Evolutionary conservation across 2,888 invertebrate genomes (phyloP), one percentile per base, ranked within the genome.

Genomic region (Mechanitis messenoides): DNA sequence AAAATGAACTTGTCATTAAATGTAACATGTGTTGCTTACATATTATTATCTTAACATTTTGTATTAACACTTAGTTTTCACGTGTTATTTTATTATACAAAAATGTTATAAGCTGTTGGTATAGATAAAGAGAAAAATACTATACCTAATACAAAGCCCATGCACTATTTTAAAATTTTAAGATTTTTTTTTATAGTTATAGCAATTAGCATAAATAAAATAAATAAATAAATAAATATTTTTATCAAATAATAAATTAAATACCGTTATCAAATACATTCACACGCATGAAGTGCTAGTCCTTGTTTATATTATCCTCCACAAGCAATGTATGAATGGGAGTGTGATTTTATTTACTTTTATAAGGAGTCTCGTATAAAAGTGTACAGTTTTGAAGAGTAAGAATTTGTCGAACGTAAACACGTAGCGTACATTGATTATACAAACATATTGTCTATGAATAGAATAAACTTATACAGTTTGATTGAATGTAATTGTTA

Each of bases 291-390:
- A 35, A 20, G n/a, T 55, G 20, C 50, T 31, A 35, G 31, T 5
- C 20, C 12, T 56, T 66, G 56, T 66, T 67, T 69, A 66, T 67
- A 69, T 68, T 68, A 71, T 73, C 75, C 74, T 71, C 74, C 69
- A 69, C 72, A 76, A 78, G 82, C 84, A 76, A 80, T 65, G 64
- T 59, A 62, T 87, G 84, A 89, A 89, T 88, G 82, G 84, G 74
- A 81, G 77, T 79, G 79, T 87, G 84, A 88, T 88, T 87, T 82
- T 89, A 79, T 89, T 89, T 85, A 87, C 83, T 80, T 83, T 83
- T 78, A 77, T 81, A 83, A 87, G 86, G 87, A 85, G 73, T 65
- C 70, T 82, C 75, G 72, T 80, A 75, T 79, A 80, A 75, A 74
- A 74, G 74, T 77, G 79, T 79, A 84, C 84, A 81, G 83, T 81